These are phyloP conservation scores for Gonatopus flavifemur DNA, from an alignment of 1,140 invertebrate species.

Conservation along the genomic window DNA sequence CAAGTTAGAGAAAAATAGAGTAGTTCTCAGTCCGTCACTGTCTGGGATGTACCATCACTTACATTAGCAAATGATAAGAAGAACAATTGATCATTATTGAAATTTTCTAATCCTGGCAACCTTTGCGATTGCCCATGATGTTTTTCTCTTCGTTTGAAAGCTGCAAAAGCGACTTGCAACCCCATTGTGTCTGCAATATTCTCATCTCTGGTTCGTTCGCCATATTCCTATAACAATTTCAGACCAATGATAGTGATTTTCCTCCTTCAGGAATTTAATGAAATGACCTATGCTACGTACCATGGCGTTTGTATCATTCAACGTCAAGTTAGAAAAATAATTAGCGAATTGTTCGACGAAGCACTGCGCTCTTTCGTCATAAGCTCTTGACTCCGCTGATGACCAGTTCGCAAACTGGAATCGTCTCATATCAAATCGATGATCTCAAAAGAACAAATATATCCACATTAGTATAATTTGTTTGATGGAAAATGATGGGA, in stretches of 20 bases:
- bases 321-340: not conserved
- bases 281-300: not conserved
- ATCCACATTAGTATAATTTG: not conserved
- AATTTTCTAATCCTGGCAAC: constrained; percentile 8
- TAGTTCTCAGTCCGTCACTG: too few relatives aligned
- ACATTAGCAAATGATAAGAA: constrained; percentile 4
- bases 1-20: too few relatives aligned
- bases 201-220: not conserved
- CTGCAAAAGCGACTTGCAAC: constrained; percentile 3
- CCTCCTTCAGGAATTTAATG: not conserved
- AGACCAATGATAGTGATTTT: not conserved
- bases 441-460: not conserved
- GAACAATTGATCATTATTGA: constrained; percentile 11
- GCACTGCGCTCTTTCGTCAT: not conserved
- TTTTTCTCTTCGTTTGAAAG: not conserved
- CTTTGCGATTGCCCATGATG: not conserved
- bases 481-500: not conserved
- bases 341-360: constrained; percentile 2
- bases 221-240: not conserved
- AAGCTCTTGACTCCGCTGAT: not conserved
- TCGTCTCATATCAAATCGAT: not conserved
- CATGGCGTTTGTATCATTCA: not conserved
- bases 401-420: not conserved
- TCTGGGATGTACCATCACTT: too few relatives aligned
- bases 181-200: constrained; percentile 11